phyloP scores from a whole-genome alignment of 2,797 vertebrate genomes.

The Lepilemur ruficaudatus region DNA sequence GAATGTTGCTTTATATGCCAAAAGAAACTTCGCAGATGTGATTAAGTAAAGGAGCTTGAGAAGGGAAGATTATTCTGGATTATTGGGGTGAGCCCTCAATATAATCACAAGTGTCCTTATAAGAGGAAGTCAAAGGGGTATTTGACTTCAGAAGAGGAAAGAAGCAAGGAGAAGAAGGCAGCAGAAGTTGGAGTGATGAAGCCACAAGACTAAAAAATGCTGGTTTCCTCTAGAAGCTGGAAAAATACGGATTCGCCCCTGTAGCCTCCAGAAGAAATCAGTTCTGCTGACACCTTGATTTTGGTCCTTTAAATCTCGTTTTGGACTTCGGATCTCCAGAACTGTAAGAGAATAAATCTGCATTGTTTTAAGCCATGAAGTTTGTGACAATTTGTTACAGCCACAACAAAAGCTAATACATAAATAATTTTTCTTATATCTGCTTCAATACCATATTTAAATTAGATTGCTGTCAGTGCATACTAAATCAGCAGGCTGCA shows the following conservation, averaged over 20 bases:
- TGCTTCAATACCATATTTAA: not conserved
- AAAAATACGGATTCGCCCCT: accelerated
- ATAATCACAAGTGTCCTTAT: not conserved
- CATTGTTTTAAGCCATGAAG: not conserved
- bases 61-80: not conserved
- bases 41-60: not conserved
- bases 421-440: not conserved
- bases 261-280: not conserved
- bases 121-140: not conserved
- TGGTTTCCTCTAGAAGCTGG: not conserved
- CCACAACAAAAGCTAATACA: not conserved
- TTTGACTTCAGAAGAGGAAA: not conserved
- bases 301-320: not conserved
- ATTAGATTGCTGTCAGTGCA: not conserved
- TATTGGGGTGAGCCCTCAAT: not conserved
- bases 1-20: not conserved
- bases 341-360: not conserved
- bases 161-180: not conserved
- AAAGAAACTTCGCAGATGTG: not conserved
- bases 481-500: not conserved
- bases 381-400: not conserved
- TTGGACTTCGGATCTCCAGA: not conserved
- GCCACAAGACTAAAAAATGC: not conserved
- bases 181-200: not conserved
- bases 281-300: not conserved